Evolutionary conservation across 2,888 invertebrate species (phyloP), one percentile per base, ranked within the genome.

Genomic region (Periphyllus acericola): DNA sequence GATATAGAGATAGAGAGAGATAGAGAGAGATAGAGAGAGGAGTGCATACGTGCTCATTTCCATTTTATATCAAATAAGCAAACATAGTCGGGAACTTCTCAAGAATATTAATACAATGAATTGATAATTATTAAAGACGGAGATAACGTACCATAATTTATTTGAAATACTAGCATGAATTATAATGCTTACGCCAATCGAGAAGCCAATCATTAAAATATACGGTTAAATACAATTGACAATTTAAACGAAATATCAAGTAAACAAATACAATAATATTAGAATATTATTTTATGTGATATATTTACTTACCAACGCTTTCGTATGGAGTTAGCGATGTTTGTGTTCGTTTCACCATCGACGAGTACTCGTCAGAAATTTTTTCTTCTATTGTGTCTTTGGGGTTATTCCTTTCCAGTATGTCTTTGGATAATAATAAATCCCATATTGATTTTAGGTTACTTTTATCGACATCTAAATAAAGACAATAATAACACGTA

Each of bases 271-370:
- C 2, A 25, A 25, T 60, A 21, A 9, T 46, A 29, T 14, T 71
- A 11, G n/a, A n/a, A n/a, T 29, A n/a, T 74, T 34, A 36, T 19
- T 74, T 75, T 5, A 40, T 14, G 5, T 25, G 25, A 6, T 17
- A 11, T 60, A 32, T 14, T 32, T 40, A 85, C 86, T 86, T 79
- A 86, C 86, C 79, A 52, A 86, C 40, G 36, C 86, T 79, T 86
- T 86, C 86, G n/a, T 86, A 86, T 6, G 86, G 86, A 14, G 86
- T 86, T 72, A 86, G 29, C 21, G 79, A 55, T 11, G 86, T 21
- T 79, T 86, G 52, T 21, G 86, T 36, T 86, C 86, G 68, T 79
- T 86, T 86, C 6, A 29, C 34, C 34, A 60, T 6, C 8, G 71
- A 52, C n/a, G n/a, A 36, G 55, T 55, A 71, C 14, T 29, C 21